Base-by-base conservation (phyloP, 2,113 vertebrate species). In the Takifugu flavidus region DNA sequence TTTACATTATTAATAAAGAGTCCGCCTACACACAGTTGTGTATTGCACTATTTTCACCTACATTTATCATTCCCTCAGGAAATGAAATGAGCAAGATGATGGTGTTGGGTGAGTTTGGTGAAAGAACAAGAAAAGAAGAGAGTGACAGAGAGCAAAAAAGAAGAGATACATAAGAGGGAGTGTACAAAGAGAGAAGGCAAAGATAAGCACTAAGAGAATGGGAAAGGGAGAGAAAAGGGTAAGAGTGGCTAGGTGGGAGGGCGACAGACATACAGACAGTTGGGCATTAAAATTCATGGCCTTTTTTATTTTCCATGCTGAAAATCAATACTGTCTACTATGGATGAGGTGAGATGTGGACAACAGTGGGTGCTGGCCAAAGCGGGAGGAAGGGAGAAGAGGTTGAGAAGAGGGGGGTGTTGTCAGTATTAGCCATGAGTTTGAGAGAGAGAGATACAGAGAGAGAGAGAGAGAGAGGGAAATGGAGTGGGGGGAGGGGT, bases 281-380 rank as follows among this genome's bases (percentile, higher is more conserved):
- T 53, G 84, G 76, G 82, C 88, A 90, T 90, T 90, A 91, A 91
- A 91, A 90, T 92, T 91, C 90, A 91, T 91, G 88, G 86, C 77
- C 86, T 91, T 92, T 92, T 91, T 91, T 92, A 91, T 91, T 90
- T 90, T 89, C 87, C 72, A 72, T 78, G 86, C 88, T 89, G 88
- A 91, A 90, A 91, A 92, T 92, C 90, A 90, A 91, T 90, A 91
- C 88, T 82, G 90, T 91, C 88, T 91, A 90, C 88, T 92, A 89
- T 91, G 88, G 88, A 91, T 88, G 87, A 90, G 88, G 90, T 90
- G 90, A 89, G 88, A 86, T 88, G 88, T 89, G 90, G 89, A 91
- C 90, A 90, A 89, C 85, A 89, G 83, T 65, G 70, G 86, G 82
- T 88, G 84, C 67, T 28, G 81, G 85, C 80, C 74, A 80, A 79